Base-by-base conservation (phyloP, 2,113 vertebrate species). In the Scomber japonicus region DNA sequence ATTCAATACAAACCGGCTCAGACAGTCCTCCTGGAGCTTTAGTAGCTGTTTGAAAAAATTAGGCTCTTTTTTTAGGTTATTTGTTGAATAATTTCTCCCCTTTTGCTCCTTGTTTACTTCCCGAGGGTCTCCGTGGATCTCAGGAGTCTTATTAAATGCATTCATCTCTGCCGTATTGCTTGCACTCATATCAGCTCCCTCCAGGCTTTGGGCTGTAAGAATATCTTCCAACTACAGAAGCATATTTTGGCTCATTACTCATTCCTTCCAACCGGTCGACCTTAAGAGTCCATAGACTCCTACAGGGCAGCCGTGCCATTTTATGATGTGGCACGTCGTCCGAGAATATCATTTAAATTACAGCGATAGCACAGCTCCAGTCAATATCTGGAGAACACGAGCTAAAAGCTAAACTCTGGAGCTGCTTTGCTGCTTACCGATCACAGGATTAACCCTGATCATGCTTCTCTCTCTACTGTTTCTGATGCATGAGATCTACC, bases 131-230 rank as follows among this genome's bases (percentile, higher is more conserved):
- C 19, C 9, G 7, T 24, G 27, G 2, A 51, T 61, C 70, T 61
- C 57, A 7, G 57, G 48, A 62, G 14, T 61, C 45, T 51, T 63
- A 73, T 73, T 73, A 73, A 73, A 53, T 10, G 15, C 14, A 73
- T 63, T 73, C 8, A 62, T 73, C 59, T 40, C 35, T 9, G 35
- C 35, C 35, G 1, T 40, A 9, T 40, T 40, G 8, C 35, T 50
- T 10, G 3, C 7, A 0, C 50, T 68, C 48, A 2, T 50, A 14
- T 51, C 35, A 3, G 31, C 1, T 15, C 55, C 55, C 24, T 49
- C 40, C 35, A 31, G 53, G 35, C 1, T 13, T 27, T 56, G 12
- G 17, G 17, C 70, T 50, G 13, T 15, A 61, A 21, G 24, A 14
- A 15, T 12, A 15, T 51, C 30, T 8, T 51, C 48, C n/a, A 4